Base-by-base conservation (phyloP, 2,888 invertebrate species). In the Drosophila anomelani region DNA sequence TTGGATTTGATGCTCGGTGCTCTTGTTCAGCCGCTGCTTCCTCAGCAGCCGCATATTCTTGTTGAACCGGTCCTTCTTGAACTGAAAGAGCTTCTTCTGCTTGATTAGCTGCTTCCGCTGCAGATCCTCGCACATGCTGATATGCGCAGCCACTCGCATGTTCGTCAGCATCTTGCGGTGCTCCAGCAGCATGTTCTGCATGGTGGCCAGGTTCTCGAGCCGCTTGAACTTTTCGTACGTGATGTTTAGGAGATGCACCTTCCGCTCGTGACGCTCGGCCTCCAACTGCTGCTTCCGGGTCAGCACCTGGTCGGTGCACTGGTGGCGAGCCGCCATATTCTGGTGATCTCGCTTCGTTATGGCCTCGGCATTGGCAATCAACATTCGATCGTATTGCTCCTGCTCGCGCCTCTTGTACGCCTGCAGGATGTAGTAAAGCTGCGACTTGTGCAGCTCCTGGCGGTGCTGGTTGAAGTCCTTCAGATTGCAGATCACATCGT, bases 381-480 rank as follows among this genome's bases (percentile, higher is more conserved):
- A 54, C 34, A 85, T 68, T 2, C 85, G 82, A 78, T 92, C 92
- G 3, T 78, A 81, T 23, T 90, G 89, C 38, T 92, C 92, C 7
- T 84, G 73, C 64, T 91, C 88, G 58, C 86, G 69, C 15, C 80
- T 80, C n/a, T 80, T 84, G 9, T 90, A 75, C 32, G 91, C 90
- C 55, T 87, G 90, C 64, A 94, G 93, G 66, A 95, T 93, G 60
- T 93, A 92, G 63, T 94, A 94, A 90, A 94, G 93, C 74, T 94
- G 94, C 20, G 93, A 93, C 69, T 94, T 94, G 76, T 94, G 94
- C 59, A 95, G 89, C 77, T 94, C 94, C 76, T 94, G 93, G 61
- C 95, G 93, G 91, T 95, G 95, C 74, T 94, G 93, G 85, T 95
- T 95, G 87, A 95, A 95, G 79, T 95, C 95, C 73, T 94, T 94